Evolutionary conservation across 2,888 invertebrate genomes (phyloP).

Genomic region (Drosophila setosimentum): DNA sequence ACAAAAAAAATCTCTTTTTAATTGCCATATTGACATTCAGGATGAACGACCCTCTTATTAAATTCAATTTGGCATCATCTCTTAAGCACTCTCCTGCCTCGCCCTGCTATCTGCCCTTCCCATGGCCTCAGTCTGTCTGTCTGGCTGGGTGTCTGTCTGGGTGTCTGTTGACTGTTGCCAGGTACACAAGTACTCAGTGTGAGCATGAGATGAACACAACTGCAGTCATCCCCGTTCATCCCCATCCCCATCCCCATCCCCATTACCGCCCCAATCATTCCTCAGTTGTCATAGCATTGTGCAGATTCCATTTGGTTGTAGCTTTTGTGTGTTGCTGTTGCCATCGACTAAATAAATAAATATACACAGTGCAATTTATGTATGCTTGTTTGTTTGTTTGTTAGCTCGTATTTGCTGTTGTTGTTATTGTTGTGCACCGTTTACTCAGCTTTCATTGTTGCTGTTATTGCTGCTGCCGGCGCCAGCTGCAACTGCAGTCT

Average conservation of each 20-base stretch:
- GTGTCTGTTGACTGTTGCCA: constrained; percentile 44
- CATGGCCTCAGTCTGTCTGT: constrained; percentile 8
- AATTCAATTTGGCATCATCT: constrained; percentile 48
- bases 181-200: constrained; percentile 25
- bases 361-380: constrained; percentile 70
- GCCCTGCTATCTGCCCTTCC: neutral
- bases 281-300: constrained; percentile 54
- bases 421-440: constrained; percentile 43
- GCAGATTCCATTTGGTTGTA: constrained; percentile 57
- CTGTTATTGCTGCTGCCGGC: constrained; percentile 37
- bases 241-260: neutral
- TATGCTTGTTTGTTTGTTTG: constrained; percentile 48
- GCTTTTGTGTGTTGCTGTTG: constrained; percentile 63
- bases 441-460: constrained; percentile 39
- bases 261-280: neutral
- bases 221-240: constrained; percentile 15
- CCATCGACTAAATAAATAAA: constrained; percentile 72
- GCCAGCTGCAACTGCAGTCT: constrained; percentile 45
- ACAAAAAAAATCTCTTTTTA: neutral
- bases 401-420: constrained; percentile 30
- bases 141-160: constrained; percentile 16
- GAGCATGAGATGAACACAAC: constrained; percentile 1
- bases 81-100: constrained; percentile 5
- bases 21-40: constrained; percentile 7
- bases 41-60: constrained; percentile 28